Conservation (phyloP, 2,113 vertebrate species). For the Tringa solitaria region DNA sequence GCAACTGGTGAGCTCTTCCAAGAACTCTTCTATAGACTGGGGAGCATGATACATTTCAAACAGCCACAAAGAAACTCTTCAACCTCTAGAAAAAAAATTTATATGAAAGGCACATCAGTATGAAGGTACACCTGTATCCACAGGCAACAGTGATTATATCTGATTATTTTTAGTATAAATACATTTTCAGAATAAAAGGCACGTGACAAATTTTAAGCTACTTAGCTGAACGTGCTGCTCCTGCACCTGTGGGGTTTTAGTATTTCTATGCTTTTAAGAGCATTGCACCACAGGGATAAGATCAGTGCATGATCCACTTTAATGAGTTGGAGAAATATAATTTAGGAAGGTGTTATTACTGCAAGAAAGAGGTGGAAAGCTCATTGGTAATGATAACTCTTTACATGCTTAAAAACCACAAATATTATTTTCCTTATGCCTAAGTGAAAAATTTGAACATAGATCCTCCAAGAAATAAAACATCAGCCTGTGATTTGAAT, state of each 20-base stretch:
- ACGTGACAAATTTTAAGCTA: not conserved
- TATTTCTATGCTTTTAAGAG: not conserved
- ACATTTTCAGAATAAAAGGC: conserved; percentile 2
- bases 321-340: not conserved
- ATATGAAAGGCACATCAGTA: not conserved
- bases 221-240: not conserved
- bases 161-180: conserved; percentile 20
- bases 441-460: not conserved
- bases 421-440: not conserved
- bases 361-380: not conserved
- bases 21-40: not conserved
- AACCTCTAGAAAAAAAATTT: not conserved
- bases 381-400: not conserved
- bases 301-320: not conserved
- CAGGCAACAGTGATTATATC: not conserved
- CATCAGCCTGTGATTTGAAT: not conserved
- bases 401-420: not conserved
- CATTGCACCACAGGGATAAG: not conserved
- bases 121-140: not conserved
- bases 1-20: not conserved
- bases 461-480: not conserved
- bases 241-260: not conserved
- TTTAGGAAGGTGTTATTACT: not conserved
- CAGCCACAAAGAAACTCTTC: not conserved
- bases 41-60: not conserved